A percentile compares a stretch with the other conserved stretches of the same genome.
These are phyloP conservation scores for Nipponacmea schrenckii DNA, from an alignment of 2,888 invertebrate genomes.

Conservation along the genomic window DNA sequence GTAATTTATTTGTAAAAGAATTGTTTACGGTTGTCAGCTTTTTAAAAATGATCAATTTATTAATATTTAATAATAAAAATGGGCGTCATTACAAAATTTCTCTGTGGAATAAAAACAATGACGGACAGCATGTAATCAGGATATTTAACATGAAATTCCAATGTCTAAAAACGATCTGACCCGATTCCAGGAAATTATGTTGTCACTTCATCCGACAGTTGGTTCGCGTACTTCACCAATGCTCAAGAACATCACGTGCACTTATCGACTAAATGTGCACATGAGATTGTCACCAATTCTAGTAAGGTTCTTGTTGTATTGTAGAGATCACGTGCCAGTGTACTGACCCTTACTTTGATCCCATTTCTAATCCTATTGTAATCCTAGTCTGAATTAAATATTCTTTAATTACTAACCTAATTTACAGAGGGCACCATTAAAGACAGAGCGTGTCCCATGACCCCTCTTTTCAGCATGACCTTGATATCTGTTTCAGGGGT, in stretches of 20 bases:
- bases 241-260: not conserved
- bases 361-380: not conserved
- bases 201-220: conserved; percentile 9
- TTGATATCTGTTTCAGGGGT: no score
- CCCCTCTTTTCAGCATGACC: not conserved
- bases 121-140: no score
- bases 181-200: not conserved
- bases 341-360: not conserved
- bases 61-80: no score
- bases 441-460: not conserved
- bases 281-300: not conserved
- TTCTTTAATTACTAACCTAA: not conserved
- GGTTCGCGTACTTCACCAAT: not conserved
- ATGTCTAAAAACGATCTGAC: not conserved
- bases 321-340: not conserved
- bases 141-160: no score
- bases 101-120: no score
- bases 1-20: no score
- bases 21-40: no score
- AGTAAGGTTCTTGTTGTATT: not conserved
- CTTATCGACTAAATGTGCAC: not conserved
- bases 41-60: no score
- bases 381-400: not conserved
- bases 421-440: not conserved
- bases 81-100: no score